These are phyloP conservation scores for Cryptoprocta ferox DNA, from an alignment of 2,797 vertebrate genomes.

Conservation along the genomic window DNA sequence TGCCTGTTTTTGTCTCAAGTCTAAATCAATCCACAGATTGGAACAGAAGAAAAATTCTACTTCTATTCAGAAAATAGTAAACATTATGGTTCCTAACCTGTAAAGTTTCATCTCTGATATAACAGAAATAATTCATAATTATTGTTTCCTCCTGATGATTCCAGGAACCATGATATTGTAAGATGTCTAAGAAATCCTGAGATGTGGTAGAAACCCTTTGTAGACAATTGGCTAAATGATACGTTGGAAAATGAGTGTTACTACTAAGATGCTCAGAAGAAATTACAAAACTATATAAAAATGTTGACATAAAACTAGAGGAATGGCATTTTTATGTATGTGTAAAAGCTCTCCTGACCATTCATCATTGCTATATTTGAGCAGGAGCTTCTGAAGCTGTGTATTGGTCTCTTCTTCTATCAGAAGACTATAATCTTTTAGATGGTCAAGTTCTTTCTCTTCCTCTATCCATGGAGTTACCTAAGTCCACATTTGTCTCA, in stretches of 20 bases:
- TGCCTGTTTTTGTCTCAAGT: background rate
- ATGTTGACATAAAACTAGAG: background rate
- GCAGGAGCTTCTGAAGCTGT: background rate
- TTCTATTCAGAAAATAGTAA: background rate
- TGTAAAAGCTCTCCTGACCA: background rate
- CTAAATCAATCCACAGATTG: background rate
- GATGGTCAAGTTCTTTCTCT: background rate
- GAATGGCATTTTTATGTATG: background rate
- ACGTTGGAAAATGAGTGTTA: background rate
- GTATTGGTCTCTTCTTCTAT: background rate
- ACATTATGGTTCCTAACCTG: background rate
- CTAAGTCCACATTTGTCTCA: background rate
- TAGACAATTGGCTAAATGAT: background rate
- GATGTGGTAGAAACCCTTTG: background rate
- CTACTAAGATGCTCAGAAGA: background rate
- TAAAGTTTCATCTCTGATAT: background rate
- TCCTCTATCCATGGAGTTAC: background rate
- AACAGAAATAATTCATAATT: background rate
- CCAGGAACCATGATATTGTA: background rate
- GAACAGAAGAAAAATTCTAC: background rate
- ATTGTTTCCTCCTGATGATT: background rate
- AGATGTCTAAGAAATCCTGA: background rate
- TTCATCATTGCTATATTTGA: background rate
- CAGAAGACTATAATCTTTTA: background rate
- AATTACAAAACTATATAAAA: background rate